Conservation (phyloP, 2,888 invertebrate genomes). For the Clivina fossor region DNA sequence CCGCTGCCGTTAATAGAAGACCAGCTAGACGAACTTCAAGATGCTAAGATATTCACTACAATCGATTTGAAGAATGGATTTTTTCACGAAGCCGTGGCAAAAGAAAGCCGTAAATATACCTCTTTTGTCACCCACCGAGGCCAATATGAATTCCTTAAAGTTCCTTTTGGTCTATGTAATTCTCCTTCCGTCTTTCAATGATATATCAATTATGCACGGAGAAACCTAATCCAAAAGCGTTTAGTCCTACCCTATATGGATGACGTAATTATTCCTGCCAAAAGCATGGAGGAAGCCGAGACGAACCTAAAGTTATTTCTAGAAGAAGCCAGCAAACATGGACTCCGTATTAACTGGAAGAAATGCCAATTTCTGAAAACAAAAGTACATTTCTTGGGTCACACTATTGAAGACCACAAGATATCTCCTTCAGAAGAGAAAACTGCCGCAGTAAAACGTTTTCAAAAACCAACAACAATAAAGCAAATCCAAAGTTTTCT, state of each 20-base stretch:
- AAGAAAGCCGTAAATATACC: constrained; percentile 41
- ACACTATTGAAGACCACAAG: not conserved
- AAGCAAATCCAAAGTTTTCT: constrained; percentile 46
- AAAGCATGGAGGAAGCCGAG: constrained; percentile 31
- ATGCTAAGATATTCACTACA: constrained; percentile 35
- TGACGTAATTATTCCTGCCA: constrained; percentile 36
- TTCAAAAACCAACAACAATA: constrained; percentile 42
- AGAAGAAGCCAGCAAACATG: constrained; percentile 33
- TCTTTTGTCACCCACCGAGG: constrained; percentile 42
- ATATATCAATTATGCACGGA: constrained; percentile 41
- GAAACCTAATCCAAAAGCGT: constrained; percentile 36
- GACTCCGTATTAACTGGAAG: not conserved
- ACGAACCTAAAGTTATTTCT: constrained; percentile 40
- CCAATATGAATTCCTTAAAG: constrained; percentile 40
- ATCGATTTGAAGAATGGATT: constrained; percentile 41
- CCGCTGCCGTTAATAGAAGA: constrained; percentile 42
- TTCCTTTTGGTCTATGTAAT: constrained; percentile 43
- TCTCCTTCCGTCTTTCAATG: constrained; percentile 43
- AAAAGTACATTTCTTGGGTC: constrained; percentile 5
- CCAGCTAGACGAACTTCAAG: constrained; percentile 36
- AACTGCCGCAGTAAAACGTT: constrained; percentile 41
- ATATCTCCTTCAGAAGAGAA: constrained; percentile 41
- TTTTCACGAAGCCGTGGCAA: constrained; percentile 42
- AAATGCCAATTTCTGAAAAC: constrained; percentile 38
- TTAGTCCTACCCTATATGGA: constrained; percentile 37